Base-by-base conservation (phyloP, 1,140 invertebrate genomes). In the Idris sp. region DNA sequence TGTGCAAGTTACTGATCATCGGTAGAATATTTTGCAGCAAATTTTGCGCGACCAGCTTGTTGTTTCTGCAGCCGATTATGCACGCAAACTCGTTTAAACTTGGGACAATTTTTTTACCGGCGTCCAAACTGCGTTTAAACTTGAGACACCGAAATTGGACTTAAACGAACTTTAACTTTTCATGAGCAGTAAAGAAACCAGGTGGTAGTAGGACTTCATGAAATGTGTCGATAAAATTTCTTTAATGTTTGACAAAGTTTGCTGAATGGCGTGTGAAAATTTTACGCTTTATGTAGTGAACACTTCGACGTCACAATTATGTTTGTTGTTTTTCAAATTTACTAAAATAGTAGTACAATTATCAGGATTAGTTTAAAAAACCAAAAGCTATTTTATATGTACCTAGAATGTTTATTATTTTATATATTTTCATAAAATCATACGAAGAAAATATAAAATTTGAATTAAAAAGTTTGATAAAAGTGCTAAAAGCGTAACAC, bases 221-320 rank as follows among this genome's bases (percentile, higher is more conserved):
- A 75, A 75, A 75, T 69, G 51, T 65, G 72, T 64, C 72, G 69
- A 69, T 75, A 67, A 75, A 75, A 75, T 75, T 75, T 64, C 62
- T 56, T 75, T 58, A 68, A 64, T 59, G 58, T 38, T 75, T 59
- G 25, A 58, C 64, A 46, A 75, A 75, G 51, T 75, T 69, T 68
- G 15, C 6, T 16, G 31, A 10, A 69, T 44, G 19, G 41, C 18
- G 51, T 59, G 59, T 65, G 58, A 75, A 51, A 51, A 56, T 75
- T 75, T 69, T 22, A 44, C 30, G 16, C 38, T 59, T 65, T 56
- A 71, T 11, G 16, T 8, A 7, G 61, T 28, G 6, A 35, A n/a
- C 15, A 64, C 44, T 53, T 62, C 16, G 8, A 40, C 31, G 14
- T 48, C 56, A 54, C 31, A 46, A 18, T 54, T 54, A 46, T 46